Base-by-base conservation (phyloP, 2,888 invertebrate species). In the Rhamphomyia laevipes region DNA sequence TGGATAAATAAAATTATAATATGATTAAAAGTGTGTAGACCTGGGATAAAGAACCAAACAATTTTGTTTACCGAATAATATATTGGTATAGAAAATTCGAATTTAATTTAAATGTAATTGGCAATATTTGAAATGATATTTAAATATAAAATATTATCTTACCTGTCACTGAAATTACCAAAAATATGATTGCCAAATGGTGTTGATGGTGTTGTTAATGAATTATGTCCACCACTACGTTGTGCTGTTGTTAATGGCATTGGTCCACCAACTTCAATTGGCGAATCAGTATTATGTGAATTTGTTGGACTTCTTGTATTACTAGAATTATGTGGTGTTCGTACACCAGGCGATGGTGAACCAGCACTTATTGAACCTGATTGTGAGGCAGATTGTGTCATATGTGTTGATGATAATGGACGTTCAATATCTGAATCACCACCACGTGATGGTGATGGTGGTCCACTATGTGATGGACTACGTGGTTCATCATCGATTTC, bases 101-200 rank as follows among this genome's bases (percentile, higher is more conserved):
- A n/a, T n/a, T n/a, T n/a, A n/a, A n/a, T n/a, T n/a, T n/a, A n/a
- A n/a, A n/a, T n/a, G n/a, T n/a, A n/a, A n/a, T n/a, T n/a, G n/a
- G n/a, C n/a, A n/a, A n/a, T n/a, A n/a, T n/a, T n/a, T n/a, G n/a
- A n/a, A n/a, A n/a, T n/a, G n/a, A n/a, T 7, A 27, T 6, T 7
- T 27, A 27, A 6, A 27, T 27, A 2, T 27, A 27, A 27, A n/a
- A 50, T n/a, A 11, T 23, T 37, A n/a, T 59, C 76, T 73, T 61
- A 77, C 77, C 73, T 72, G 56, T 77, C 76, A 50, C 70, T 72
- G 56, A 77, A 77, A 58, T 61, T 68, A 33, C 82, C 80, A 67
- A 84, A 84, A 61, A 84, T 77, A 63, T 80, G 77, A 57, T 80
- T 82, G 3, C 77, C 72, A 42, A 82, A 80, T 18, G 66, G 62